A percentile compares a stretch with the other conserved stretches of the same genome.
phyloP scores from a whole-genome alignment of 2,888 invertebrate genomes.

The Xanthostigma xanthostigma region DNA sequence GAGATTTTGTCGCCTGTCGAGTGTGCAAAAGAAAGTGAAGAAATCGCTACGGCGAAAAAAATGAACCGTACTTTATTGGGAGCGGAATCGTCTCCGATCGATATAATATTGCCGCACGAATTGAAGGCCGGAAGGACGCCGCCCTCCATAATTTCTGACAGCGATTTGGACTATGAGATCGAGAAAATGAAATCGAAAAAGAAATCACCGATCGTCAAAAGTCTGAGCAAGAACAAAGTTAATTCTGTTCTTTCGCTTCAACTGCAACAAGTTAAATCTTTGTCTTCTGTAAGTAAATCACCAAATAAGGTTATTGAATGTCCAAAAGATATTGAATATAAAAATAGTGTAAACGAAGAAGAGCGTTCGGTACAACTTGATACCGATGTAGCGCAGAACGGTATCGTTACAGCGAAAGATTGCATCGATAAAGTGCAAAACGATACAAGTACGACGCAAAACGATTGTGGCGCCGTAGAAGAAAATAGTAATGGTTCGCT shows the following conservation, averaged over 20 bases:
- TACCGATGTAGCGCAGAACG: too few relatives aligned
- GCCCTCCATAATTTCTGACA: slow-evolving; percentile 44
- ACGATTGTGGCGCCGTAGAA: slow-evolving; percentile 16
- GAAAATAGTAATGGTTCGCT: slow-evolving; percentile 22
- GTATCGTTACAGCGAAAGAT: too few relatives aligned
- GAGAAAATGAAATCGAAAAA: slow-evolving; percentile 39
- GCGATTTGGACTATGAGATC: slow-evolving; percentile 53
- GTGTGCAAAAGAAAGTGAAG: slow-evolving; percentile 21
- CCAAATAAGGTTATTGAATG: neutral
- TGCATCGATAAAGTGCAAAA: too few relatives aligned
- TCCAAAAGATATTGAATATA: too few relatives aligned
- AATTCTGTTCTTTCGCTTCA: slow-evolving; percentile 11
- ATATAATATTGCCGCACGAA: slow-evolving; percentile 34
- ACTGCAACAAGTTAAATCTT: slow-evolving; percentile 11
- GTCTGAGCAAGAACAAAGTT: slow-evolving; percentile 17
- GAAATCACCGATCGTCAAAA: slow-evolving; percentile 33
- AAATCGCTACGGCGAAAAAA: slow-evolving; percentile 13
- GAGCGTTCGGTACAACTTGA: too few relatives aligned
- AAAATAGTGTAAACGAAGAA: too few relatives aligned
- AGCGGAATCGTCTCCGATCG: slow-evolving; percentile 51
- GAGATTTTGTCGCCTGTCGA: slow-evolving; percentile 16
- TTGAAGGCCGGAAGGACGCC: slow-evolving; percentile 28
- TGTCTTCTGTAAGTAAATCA: slow-evolving; percentile 25
- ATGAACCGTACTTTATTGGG: slow-evolving; percentile 31
- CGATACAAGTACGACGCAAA: too few relatives aligned